Conservation (phyloP, 1,140 invertebrate species). For the Listronotus oregonensis region DNA sequence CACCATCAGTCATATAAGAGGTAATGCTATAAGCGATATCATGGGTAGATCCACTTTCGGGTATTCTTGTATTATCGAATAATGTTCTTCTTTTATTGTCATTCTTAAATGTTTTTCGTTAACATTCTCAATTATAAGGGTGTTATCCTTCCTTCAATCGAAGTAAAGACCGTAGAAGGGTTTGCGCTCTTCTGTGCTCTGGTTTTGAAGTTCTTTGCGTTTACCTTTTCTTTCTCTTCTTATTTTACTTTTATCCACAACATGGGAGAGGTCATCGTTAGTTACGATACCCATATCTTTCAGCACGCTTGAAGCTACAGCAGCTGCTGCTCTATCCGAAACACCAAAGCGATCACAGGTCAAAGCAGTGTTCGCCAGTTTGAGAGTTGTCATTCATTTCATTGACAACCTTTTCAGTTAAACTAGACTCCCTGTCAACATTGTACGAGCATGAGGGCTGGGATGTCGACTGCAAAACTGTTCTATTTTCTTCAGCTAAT, state of each 20-base stretch:
- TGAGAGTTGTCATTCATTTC: too few species aligned
- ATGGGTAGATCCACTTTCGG: too few species aligned
- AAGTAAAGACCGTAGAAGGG: constrained; percentile 41
- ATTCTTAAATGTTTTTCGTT: constrained; percentile 44
- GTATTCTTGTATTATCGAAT: background rate
- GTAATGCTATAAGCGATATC: background rate
- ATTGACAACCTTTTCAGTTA: too few species aligned
- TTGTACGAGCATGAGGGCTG: too few species aligned
- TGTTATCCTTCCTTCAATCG: constrained; percentile 48
- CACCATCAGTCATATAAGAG: background rate
- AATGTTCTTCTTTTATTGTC: constrained; percentile 40
- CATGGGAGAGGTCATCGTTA: constrained; percentile 34
- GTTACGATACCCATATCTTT: constrained; percentile 9
- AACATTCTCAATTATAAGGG: too few species aligned
- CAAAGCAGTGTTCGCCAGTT: background rate
- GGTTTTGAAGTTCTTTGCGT: constrained; percentile 28
- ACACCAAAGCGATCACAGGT: constrained; percentile 48
- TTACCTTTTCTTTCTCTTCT: constrained; percentile 38
- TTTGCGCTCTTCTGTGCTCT: constrained; percentile 14
- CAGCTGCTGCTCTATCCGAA: constrained; percentile 47
- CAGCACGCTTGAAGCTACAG: constrained; percentile 46
- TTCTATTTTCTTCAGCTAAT: too few species aligned
- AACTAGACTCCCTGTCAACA: too few species aligned
- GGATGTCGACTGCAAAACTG: too few species aligned
- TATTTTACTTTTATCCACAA: constrained; percentile 47